Evolutionary conservation across 2,797 vertebrate species (phyloP), one percentile per base, ranked within the genome.

Genomic region (Macropus fuliginosus): DNA sequence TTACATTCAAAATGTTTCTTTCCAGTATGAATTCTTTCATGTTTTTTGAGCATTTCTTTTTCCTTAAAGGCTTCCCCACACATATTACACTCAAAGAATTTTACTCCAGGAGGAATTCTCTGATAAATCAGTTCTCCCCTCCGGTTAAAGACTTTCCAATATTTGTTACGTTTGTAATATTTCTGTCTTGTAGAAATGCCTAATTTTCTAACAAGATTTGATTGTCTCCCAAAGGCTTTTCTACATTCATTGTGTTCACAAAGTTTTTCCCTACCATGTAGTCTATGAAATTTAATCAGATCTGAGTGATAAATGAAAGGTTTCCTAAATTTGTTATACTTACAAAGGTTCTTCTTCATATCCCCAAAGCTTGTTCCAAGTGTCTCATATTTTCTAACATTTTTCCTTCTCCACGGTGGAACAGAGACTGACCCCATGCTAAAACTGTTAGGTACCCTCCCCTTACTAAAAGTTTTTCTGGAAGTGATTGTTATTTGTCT

Each of bases 51-150:
- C 40, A 87, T 87, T 27, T 46, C 46, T 87, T 87, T 50, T 27
- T 87, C 74, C 40, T 27, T 87, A 50, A 87, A 87, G 21, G 74
- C 74, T 46, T 27, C 46, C 74, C 74, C 74, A 50, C 74, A 87
- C 40, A 87, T 24, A 87, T 87, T 87, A 87, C 74, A 87, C 40
- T 87, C 40, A 87, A 87, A 87, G 74, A 46, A 87, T 87, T 87
- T 87, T 87, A 87, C 74, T 50, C 74, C 74, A 50, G 74, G 74
- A 87, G 74, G 40, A 87, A 87, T 87, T 87, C 74, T 87, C 74
- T 87, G 74, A 87, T 87, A 87, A 87, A 87, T 27, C 40, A 87
- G 74, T 87, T 87, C 74, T 87, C 74, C 74, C 9, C 40, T 87
- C 24, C 21, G 40, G 40, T 87, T 87, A 87, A 87, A 50, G 74